Evolutionary conservation across 2,797 vertebrate species (phyloP).

Genomic region (Buceros bicornis): DNA sequence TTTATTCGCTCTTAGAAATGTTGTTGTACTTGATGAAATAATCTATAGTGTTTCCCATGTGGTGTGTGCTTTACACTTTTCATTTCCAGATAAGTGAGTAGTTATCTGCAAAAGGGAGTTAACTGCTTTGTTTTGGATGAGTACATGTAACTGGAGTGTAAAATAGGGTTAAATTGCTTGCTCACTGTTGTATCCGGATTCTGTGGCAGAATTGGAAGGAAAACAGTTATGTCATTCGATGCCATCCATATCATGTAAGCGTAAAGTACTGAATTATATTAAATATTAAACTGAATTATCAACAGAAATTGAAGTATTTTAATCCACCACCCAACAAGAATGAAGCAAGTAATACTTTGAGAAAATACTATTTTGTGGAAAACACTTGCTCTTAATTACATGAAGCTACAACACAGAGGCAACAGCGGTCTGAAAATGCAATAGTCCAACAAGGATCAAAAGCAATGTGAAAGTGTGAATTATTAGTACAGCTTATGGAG

Average conservation of each 20-base stretch:
- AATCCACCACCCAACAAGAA: background rate
- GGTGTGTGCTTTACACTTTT: background rate
- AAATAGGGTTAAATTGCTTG: background rate
- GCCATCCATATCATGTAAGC: background rate
- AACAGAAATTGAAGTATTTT: background rate
- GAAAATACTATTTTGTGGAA: background rate
- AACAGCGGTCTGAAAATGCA: background rate
- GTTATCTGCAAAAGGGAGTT: background rate
- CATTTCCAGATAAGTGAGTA: background rate
- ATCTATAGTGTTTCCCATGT: background rate
- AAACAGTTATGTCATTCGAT: background rate
- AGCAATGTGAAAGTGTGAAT: background rate
- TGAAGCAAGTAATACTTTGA: background rate
- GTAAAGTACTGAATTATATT: background rate
- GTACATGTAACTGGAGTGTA: background rate
- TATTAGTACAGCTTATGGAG: background rate
- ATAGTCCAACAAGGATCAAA: background rate
- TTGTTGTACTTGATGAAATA: background rate
- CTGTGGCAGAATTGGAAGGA: background rate
- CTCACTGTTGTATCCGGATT: background rate
- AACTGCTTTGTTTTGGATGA: background rate
- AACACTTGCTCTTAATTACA: background rate
- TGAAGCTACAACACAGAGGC: background rate
- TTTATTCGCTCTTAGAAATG: background rate
- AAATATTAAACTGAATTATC: background rate